Evolutionary conservation across 2,797 vertebrate species (phyloP), one percentile per base, ranked within the genome.

Genomic region (Caiman crocodilus): DNA sequence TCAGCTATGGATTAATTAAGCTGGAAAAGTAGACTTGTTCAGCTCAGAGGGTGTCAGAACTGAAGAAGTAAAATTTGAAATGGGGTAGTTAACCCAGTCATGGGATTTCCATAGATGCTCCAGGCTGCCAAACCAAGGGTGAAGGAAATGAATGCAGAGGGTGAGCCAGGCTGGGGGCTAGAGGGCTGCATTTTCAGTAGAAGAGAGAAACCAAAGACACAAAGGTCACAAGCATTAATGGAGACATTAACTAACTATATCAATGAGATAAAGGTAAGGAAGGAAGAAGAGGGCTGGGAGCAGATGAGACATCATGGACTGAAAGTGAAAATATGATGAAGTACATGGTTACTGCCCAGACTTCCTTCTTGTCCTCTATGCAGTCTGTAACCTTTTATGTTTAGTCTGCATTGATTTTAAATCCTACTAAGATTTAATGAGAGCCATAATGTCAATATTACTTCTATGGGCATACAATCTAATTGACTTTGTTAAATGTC

Each of bases 71-170:
- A 20, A 87, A 64, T 77, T n/a, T 11, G 20, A 69, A 74, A 65
- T 13, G 50, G 69, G n/a, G 14, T 79, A 74, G 14, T 75, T 59
- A 80, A 4, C 1, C 16, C 89, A 25, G 30, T 82, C 65, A 61
- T 17, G 69, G 50, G 57, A 60, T 55, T 79, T 7, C 13, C 26
- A 57, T 83, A 73, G 25, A 77, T 4, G 59, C 63, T 87, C 89
- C 73, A 50, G 8, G 32, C 3, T 67, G 78, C 56, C 30, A 35
- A 85, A 78, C 64, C 28, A 73, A 20, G 28, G 81, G 61, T 12
- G 25, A 30, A 63, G 75, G 58, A 80, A 83, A 55, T 0, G 0
- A 25, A 56, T 59, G 28, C 26, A 28, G 3, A 63, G 30, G 5
- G 21, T 58, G 81, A 73, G 61, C 28, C 23, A 79, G 42, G 11